Base-by-base conservation (phyloP, 2,888 invertebrate species). In the Chironomus riparius region DNA sequence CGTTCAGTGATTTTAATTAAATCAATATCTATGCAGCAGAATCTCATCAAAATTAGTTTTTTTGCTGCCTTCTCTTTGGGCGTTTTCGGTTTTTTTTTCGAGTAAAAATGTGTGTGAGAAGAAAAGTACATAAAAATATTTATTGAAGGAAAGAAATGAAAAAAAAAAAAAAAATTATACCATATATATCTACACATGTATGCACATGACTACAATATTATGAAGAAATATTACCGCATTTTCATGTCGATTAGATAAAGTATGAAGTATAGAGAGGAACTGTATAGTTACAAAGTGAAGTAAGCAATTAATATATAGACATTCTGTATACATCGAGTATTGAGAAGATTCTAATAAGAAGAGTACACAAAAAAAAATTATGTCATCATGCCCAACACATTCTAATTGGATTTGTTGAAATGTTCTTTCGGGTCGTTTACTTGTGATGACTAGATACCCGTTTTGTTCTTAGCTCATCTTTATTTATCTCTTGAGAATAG, bases 191-290 rank as follows among this genome's bases (percentile, higher is more conserved):
- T 56, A 38, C 62, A 72, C 70, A 62, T 72, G 38, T 72, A 62
- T 28, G 47, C 56, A 56, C 56, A 56, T n/a, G 28, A 47, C 28
- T 38, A 6, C 4, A 62, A 61, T 62, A 38, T 38, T 65, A 65
- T 24, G 24, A 21, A 61, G 47, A 74, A 21, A n/a, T 68, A 48
- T 74, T 73, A 56, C 72, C 62, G 72, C 24, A 56, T 68, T 48
- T 48, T 38, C 28, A n/a, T 24, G 18, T 74, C 47, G 74, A 74
- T 74, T 74, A 74, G 74, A 74, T 74, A 74, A 74, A 74, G 68
- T 22, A 65, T 21, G 3, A n/a, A n/a, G n/a, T n/a, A n/a, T n/a
- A n/a, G n/a, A 56, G 18, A 56, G 18, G 18, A 56, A 56, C 18
- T 13, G 15, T 56, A 56, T 18, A 72, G 38, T 15, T 56, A 50